Base-by-base conservation (phyloP, 2,797 vertebrate species). In the Danio albolineatus region DNA sequence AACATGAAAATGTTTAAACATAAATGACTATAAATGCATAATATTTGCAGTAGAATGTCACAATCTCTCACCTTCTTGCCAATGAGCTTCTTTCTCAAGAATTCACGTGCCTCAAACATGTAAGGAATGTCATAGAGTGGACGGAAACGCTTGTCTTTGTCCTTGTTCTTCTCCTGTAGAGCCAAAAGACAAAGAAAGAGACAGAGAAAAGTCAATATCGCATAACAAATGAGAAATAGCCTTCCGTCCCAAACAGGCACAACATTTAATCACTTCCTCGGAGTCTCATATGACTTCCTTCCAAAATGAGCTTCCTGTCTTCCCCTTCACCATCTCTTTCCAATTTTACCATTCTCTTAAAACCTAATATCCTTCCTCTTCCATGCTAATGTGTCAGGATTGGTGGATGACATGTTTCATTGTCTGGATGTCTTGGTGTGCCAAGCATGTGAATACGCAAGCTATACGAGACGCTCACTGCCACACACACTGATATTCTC, bases 41-140 rank as follows among this genome's bases (percentile, higher is more conserved):
- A 74, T 4, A 7, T 43, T 19, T 66, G 43, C 10, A 16, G 9
- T 4, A 64, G 14, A 49, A 36, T 10, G 21, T 49, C 44, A 57
- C 2, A 14, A 8, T 53, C 14, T 43, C 87, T 88, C 91, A 98
- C 97, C 96, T 98, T 99, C 85, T 99, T 99, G 38, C 97, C 98
- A 1, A 98, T 97, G 78, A 99, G 95, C 85, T 99, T 99, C 94
- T 98, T 99, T 84, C 97, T 95, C 84, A 99, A 94, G 93, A 99
- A 99, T 84, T 99, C 98, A 7, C 98, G 94, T 74, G 97, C 98
- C 90, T 99, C 98, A 7, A 99, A 99, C 98, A 99, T 99, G 91
- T 99, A 99, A 57, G 98, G 97, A 88, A 99, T 98, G 92, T 99
- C 97, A 0, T 99, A 99, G 13, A 99, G 95, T 0, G 98, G 98